phyloP scores from a whole-genome alignment of 2,888 invertebrate genomes.

The Caenorhabditis imperialis region DNA sequence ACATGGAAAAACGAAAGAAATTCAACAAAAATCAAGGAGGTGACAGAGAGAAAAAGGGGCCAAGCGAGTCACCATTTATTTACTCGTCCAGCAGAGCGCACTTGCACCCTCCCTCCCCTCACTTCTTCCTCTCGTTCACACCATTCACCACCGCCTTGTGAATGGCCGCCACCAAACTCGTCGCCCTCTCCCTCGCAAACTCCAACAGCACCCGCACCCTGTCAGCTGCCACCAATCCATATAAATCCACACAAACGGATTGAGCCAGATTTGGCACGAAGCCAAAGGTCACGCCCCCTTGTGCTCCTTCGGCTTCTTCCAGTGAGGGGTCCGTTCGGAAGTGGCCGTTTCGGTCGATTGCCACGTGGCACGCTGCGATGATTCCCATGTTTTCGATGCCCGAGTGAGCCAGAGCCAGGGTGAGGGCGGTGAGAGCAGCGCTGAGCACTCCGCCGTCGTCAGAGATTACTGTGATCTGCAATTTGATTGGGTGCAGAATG shows the following conservation, averaged over 20 bases:
- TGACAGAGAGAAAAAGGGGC: neutral
- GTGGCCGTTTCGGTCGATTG: conserved; percentile 4
- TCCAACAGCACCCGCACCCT: conserved; percentile 10
- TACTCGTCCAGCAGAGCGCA: neutral
- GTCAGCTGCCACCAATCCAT: conserved; percentile 29
- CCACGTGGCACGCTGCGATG: conserved; percentile 30
- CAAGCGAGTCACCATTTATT: neutral
- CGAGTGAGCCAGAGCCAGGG: conserved; percentile 63
- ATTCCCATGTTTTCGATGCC: conserved; percentile 60
- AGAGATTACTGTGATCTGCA: conserved; percentile 56
- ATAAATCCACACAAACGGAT: conserved; percentile 27
- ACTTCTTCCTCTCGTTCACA: conserved; percentile 11
- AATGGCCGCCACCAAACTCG: conserved; percentile 24
- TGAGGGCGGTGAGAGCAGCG: conserved; percentile 48
- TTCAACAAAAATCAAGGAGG: neutral
- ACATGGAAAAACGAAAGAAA: neutral
- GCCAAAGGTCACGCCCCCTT: conserved; percentile 36
- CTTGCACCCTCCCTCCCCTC: no score
- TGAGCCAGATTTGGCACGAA: conserved; percentile 42
- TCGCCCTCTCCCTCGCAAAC: conserved; percentile 34
- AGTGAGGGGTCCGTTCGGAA: conserved; percentile 37
- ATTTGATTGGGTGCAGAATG: no score
- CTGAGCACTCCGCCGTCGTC: conserved; percentile 64
- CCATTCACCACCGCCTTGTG: conserved; percentile 46
- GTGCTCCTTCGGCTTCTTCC: neutral